Evolutionary conservation across 1,140 invertebrate species (phyloP).

Genomic region (Apocrypta bakeri): DNA sequence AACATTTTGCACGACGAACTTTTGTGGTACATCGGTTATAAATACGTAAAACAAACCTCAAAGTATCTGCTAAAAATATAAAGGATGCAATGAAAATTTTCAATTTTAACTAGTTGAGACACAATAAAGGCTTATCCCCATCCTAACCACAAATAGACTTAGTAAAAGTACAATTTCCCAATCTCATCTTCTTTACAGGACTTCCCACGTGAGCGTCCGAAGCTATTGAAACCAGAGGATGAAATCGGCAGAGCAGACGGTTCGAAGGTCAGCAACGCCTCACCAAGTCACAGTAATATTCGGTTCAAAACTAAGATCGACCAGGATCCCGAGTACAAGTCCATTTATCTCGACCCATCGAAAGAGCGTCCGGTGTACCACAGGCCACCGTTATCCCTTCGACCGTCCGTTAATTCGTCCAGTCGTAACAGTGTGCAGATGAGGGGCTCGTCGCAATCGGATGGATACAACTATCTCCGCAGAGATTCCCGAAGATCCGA

Average conservation of each 20-base stretch:
- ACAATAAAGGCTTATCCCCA: too few relatives aligned
- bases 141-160: too few relatives aligned
- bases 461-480: neutral
- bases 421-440: constrained; percentile 53
- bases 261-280: constrained; percentile 58
- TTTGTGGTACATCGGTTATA: too few relatives aligned
- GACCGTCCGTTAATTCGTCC: constrained; percentile 56
- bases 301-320: constrained; percentile 69
- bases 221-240: constrained; percentile 64
- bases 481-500: neutral
- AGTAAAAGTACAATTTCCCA: too few relatives aligned
- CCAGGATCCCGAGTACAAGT: constrained; percentile 72
- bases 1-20: too few relatives aligned
- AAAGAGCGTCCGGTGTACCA: constrained; percentile 61
- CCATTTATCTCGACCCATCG: constrained; percentile 60
- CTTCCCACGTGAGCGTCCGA: constrained; percentile 69
- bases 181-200: constrained; percentile 60
- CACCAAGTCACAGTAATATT: neutral
- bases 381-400: constrained; percentile 58
- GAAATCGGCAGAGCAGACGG: constrained; percentile 70
- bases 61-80: too few relatives aligned
- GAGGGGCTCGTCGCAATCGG: neutral
- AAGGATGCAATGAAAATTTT: too few relatives aligned
- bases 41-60: too few relatives aligned
- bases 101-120: too few relatives aligned